Evolutionary conservation across 1,140 invertebrate species (phyloP).

Genomic region (Drosophila hydei): DNA sequence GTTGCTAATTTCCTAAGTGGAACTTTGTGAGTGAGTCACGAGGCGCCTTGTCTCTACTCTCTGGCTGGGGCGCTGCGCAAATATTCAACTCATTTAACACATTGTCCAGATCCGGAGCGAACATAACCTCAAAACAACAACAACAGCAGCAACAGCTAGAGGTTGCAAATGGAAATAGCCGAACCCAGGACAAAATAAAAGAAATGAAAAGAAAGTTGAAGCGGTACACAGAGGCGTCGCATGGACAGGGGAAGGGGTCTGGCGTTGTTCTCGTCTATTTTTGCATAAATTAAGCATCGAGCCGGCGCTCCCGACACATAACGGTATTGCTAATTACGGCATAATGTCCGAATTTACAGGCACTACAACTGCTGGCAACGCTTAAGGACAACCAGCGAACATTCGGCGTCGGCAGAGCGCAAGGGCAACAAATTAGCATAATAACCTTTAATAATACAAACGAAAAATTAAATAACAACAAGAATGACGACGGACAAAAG

Average conservation of each 20-base stretch:
- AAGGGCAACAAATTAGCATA: constrained; percentile 66
- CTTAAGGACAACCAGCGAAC: constrained; percentile 10
- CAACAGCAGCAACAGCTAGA: constrained; percentile 14
- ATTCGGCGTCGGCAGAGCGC: constrained; percentile 6
- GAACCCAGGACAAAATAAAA: constrained; percentile 4
- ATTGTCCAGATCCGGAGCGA: constrained; percentile 62
- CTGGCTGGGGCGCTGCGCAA: too few species aligned
- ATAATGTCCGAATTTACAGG: constrained; percentile 66
- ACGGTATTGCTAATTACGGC: constrained; percentile 76
- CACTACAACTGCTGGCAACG: not conserved
- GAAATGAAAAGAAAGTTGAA: not conserved
- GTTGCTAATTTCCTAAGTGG: constrained; percentile 51
- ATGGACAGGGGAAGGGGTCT: too few species aligned
- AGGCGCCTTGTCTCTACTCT: not conserved
- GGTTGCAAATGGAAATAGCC: constrained; percentile 9
- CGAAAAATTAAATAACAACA: constrained; percentile 79
- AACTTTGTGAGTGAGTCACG: constrained; percentile 12
- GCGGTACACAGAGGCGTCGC: too few species aligned
- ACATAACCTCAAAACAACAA: constrained; percentile 51
- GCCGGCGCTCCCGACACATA: constrained; percentile 55
- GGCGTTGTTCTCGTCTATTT: constrained; percentile 20
- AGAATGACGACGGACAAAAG: constrained; percentile 19
- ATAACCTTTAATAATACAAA: constrained; percentile 79
- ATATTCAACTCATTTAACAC: constrained; percentile 74
- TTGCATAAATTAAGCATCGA: constrained; percentile 77